A percentile compares a stretch with the other conserved stretches of the same genome.
These are phyloP conservation scores for Falco concolor DNA, from an alignment of 2,797 vertebrate species.

Conservation along the genomic window DNA sequence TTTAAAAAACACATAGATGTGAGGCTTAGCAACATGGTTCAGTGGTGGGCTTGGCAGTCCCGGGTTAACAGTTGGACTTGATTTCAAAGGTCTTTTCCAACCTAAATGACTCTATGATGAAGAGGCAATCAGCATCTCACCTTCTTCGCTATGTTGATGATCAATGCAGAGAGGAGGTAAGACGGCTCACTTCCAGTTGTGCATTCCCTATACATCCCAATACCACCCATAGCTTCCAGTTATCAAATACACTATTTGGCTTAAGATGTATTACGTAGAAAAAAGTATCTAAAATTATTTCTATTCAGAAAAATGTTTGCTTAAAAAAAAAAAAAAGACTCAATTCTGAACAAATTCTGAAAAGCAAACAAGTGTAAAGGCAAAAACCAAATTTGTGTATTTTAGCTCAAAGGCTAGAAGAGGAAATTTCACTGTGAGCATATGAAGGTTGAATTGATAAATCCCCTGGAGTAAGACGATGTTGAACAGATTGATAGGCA, in stretches of 20 bases:
- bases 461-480: neutral
- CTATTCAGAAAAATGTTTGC: neutral
- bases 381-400: neutral
- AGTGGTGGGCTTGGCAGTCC: too few relatives aligned
- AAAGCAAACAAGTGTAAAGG: neutral
- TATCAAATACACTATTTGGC: neutral
- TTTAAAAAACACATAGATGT: too few relatives aligned
- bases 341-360: neutral
- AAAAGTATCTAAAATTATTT: neutral
- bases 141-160: neutral
- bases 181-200: neutral
- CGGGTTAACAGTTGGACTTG: too few relatives aligned
- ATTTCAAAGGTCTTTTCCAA: too few relatives aligned
- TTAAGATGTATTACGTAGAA: neutral
- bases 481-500: neutral
- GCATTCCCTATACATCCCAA: neutral
- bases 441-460: neutral
- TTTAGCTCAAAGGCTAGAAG: neutral
- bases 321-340: neutral
- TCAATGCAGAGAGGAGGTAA: neutral
- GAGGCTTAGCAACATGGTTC: too few relatives aligned
- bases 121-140: neutral
- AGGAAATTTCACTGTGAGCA: neutral
- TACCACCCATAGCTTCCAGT: neutral
- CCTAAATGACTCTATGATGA: neutral